Evolutionary conservation across 2,113 vertebrate species (phyloP).

Genomic region (Thinocorus orbignyianus): DNA sequence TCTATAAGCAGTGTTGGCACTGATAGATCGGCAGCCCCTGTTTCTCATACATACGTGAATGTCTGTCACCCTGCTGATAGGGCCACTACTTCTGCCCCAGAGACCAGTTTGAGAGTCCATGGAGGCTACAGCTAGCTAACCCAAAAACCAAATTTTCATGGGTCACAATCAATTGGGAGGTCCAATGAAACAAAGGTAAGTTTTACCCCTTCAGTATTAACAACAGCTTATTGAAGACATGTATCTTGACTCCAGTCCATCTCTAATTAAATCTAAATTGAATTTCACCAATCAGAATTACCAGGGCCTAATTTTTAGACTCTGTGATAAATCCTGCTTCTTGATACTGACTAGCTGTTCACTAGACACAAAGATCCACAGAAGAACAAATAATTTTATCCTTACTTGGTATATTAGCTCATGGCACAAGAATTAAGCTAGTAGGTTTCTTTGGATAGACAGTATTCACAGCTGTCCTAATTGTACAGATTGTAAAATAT

Average conservation of each 20-base stretch:
- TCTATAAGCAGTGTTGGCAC: not conserved
- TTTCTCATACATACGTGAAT: accelerated
- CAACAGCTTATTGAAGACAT: not conserved
- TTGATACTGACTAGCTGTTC: not conserved
- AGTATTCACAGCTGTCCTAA: not conserved
- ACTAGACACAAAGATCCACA: not conserved
- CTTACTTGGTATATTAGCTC: not conserved
- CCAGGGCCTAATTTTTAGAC: not conserved
- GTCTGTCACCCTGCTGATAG: not conserved
- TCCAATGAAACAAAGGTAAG: not conserved
- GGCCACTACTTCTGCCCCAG: not conserved
- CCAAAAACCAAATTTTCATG: not conserved
- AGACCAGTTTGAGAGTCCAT: accelerated
- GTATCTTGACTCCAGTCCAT: not conserved
- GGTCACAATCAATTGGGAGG: not conserved
- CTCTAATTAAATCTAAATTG: conserved; percentile 69
- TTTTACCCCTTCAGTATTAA: not conserved
- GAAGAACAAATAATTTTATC: not conserved
- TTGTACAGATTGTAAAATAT: not conserved
- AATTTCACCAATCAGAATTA: conserved; percentile 19
- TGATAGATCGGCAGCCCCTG: not conserved
- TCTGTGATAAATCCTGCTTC: not conserved
- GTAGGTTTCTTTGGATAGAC: not conserved
- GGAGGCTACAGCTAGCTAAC: not conserved
- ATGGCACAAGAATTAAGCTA: not conserved